Evolutionary conservation across 2,113 vertebrate genomes (phyloP).

Genomic region (Corvus cornix): DNA sequence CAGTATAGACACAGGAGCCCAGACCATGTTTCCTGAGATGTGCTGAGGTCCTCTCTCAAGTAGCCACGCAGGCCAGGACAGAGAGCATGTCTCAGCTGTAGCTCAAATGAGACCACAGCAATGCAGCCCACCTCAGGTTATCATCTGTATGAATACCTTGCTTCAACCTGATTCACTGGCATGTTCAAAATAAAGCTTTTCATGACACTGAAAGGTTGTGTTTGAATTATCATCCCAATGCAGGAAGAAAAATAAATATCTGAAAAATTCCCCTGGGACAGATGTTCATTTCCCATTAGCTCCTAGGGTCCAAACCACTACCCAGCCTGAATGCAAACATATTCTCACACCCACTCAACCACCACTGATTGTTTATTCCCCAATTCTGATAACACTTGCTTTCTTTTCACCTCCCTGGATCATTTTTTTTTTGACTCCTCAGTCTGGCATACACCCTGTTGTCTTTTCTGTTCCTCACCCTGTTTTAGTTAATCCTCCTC

Average conservation of each 20-base stretch:
- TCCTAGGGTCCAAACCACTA: neutral
- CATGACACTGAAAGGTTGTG: neutral
- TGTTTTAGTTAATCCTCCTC: neutral
- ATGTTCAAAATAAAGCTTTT: neutral
- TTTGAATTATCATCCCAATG: neutral
- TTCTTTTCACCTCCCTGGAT: neutral
- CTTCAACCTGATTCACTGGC: neutral
- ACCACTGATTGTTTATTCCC: neutral
- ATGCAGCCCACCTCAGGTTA: neutral
- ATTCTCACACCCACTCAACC: neutral
- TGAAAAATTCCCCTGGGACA: neutral
- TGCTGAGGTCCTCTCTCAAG: neutral
- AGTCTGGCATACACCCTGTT: neutral
- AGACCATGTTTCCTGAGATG: neutral
- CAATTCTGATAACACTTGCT: neutral
- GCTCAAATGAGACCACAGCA: neutral
- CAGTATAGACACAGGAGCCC: neutral
- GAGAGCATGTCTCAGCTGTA: neutral
- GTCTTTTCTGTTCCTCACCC: neutral
- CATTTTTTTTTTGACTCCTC: neutral
- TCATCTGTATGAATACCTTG: neutral
- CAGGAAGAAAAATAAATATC: neutral
- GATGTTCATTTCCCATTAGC: neutral
- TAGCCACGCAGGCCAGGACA: neutral
- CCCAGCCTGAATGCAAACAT: neutral